Conservation (phyloP, 2,797 vertebrate genomes). For the Staurois parvus region DNA sequence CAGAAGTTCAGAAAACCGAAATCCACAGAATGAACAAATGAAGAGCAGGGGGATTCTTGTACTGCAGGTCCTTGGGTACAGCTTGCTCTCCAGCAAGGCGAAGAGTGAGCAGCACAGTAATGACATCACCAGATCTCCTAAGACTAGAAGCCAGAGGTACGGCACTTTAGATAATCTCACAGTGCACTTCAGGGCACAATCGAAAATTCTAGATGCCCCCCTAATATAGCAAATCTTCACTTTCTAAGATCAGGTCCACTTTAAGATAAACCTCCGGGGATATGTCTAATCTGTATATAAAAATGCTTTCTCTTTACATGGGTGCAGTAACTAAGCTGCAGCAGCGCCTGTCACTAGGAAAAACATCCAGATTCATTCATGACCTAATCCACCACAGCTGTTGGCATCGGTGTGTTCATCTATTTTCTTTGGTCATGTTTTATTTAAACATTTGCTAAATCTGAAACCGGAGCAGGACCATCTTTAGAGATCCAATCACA, state of each 20-base stretch:
- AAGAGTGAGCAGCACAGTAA: background rate
- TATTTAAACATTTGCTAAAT: conserved; percentile 30
- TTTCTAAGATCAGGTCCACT: too few relatives aligned
- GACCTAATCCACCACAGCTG: conserved; percentile 13
- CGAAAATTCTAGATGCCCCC: background rate
- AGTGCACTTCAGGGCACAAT: background rate
- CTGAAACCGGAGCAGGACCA: conserved; percentile 1
- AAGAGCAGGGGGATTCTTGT: too few relatives aligned
- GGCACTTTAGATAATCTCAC: background rate
- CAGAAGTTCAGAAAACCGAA: too few relatives aligned
- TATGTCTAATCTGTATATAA: too few relatives aligned
- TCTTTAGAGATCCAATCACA: conserved; percentile 14
- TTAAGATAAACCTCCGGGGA: too few relatives aligned
- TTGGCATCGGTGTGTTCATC: conserved; percentile 2
- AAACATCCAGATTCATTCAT: conserved; percentile 6
- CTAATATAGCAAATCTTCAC: too few relatives aligned
- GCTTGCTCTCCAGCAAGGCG: too few relatives aligned
- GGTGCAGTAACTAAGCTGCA: conserved; percentile 17
- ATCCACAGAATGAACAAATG: too few relatives aligned
- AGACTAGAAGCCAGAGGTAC: background rate
- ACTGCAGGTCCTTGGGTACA: too few relatives aligned
- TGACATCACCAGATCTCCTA: background rate
- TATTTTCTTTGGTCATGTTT: conserved; percentile 30
- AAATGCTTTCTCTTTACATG: background rate
- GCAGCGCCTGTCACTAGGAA: conserved; percentile 9